Evolutionary conservation across 2,113 vertebrate genomes (phyloP).

Genomic region (Callopanchax toddi): DNA sequence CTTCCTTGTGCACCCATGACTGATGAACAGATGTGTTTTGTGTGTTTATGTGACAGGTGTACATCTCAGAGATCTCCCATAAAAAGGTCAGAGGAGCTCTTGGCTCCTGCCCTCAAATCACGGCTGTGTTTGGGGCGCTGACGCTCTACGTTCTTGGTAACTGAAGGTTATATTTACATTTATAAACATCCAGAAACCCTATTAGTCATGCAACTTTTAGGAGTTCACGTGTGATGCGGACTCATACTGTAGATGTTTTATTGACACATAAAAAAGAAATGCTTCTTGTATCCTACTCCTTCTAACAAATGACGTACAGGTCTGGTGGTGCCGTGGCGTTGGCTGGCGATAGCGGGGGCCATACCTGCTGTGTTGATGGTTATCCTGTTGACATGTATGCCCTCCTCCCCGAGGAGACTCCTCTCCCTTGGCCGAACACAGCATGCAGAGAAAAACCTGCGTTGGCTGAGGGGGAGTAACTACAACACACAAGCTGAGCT

Average conservation of each 20-base stretch:
- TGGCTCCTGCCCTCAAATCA: constrained; percentile 93
- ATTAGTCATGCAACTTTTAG: neutral
- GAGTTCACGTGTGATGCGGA: neutral
- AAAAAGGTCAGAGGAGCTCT: constrained; percentile 85
- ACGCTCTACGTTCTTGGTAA: constrained; percentile 85
- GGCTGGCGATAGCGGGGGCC: constrained; percentile 88
- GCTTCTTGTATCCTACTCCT: neutral
- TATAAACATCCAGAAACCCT: neutral
- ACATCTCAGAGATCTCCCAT: constrained; percentile 94
- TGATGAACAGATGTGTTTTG: constrained; percentile 1
- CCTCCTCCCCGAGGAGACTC: constrained; percentile 90
- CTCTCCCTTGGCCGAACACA: constrained; percentile 82
- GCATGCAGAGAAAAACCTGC: constrained; percentile 79
- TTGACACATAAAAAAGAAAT: neutral
- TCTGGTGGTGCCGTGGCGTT: constrained; percentile 88
- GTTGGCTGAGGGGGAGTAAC: constrained; percentile 85
- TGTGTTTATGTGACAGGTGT: constrained; percentile 81
- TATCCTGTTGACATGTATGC: constrained; percentile 88
- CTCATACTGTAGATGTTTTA: neutral
- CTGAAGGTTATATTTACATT: neutral
- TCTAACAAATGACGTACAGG: constrained; percentile 67
- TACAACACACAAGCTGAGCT: constrained; percentile 80
- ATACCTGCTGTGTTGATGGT: constrained; percentile 85
- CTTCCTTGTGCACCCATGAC: neutral
- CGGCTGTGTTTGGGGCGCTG: constrained; percentile 90